A percentile compares a stretch with the other conserved stretches of the same genome.
These are phyloP conservation scores for Caracal caracal DNA, from an alignment of 2,113 vertebrate species.

Conservation along the genomic window DNA sequence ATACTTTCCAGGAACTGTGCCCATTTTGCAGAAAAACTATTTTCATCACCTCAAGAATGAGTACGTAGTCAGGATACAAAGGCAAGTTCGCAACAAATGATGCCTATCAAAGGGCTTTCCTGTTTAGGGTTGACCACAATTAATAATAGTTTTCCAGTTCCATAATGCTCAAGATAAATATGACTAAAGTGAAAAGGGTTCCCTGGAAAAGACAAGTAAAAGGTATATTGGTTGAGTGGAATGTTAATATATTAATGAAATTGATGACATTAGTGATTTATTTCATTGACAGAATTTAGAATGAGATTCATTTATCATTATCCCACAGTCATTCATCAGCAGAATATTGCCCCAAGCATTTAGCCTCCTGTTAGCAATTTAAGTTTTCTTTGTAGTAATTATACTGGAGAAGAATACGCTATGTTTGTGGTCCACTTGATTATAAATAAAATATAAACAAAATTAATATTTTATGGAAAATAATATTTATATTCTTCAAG, in stretches of 20 bases:
- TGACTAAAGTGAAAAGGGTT: constrained; percentile 44
- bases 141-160: constrained; percentile 45
- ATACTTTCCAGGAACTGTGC: not conserved
- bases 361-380: constrained; percentile 30
- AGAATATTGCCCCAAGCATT: constrained; percentile 1
- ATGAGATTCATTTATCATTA: constrained; percentile 79
- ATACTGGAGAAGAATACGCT: not conserved
- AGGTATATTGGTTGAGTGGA: constrained; percentile 60
- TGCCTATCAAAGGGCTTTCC: not conserved
- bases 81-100: not conserved
- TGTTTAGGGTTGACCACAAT: not conserved
- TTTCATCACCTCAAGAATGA: not conserved
- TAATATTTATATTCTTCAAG: not conserved
- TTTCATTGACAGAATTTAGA: constrained; percentile 71
- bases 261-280: constrained; percentile 75
- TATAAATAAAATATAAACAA: constrained; percentile 45
- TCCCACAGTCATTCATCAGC: constrained; percentile 49
- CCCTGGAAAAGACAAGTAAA: constrained; percentile 44
- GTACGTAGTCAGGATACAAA: not conserved
- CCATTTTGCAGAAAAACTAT: not conserved
- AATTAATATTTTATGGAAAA: constrained; percentile 33
- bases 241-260: constrained; percentile 67
- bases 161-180: constrained; percentile 41
- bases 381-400: constrained; percentile 60
- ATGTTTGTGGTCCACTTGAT: not conserved